Percentiles rank a stretch among this genome's conserved stretches.
Evolutionary conservation across 2,888 invertebrate species (phyloP).

Genomic region (Ormyrus labotus): DNA sequence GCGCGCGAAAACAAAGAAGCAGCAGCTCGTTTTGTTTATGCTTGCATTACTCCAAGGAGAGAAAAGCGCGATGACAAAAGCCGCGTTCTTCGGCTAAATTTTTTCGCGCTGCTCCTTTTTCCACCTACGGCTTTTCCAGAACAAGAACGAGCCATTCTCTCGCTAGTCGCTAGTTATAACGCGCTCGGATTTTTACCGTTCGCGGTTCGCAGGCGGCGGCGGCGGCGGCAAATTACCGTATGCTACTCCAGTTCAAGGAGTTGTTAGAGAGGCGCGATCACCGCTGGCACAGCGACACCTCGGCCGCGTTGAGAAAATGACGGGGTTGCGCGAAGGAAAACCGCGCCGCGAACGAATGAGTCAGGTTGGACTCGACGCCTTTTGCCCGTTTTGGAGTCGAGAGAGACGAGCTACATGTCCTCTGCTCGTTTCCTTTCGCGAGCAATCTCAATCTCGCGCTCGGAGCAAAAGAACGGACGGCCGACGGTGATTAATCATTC

Average conservation of each 20-base stretch:
- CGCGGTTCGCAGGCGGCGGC: neutral
- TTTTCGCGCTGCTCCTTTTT: neutral
- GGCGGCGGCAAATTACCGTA: conserved; percentile 14
- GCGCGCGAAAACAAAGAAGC: conserved; percentile 11
- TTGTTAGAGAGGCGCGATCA: conserved; percentile 3
- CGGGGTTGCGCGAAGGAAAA: conserved; percentile 3
- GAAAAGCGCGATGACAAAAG: conserved; percentile 26
- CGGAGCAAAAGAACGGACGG: neutral
- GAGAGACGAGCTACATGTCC: neutral
- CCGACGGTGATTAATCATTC: neutral
- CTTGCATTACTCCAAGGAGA: neutral
- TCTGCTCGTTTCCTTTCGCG: neutral
- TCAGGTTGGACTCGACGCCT: neutral
- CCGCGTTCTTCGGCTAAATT: conserved; percentile 8
- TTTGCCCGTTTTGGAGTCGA: conserved; percentile 32
- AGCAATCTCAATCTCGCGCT: neutral
- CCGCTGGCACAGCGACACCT: neutral
- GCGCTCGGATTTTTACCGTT: conserved; percentile 21
- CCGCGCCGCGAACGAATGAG: conserved; percentile 12
- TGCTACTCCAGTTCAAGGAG: conserved; percentile 21
- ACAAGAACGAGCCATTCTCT: conserved; percentile 1
- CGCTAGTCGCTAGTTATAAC: neutral
- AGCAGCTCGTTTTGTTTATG: no score
- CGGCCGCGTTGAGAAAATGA: conserved; percentile 15
- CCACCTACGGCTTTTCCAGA: neutral